Evolutionary conservation across 2,113 vertebrate species (phyloP).

Genomic region (human): GRCh38 chr2:120498001-120498500

Average conservation of each 20-base stretch:
- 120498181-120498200: neutral
- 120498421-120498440: neutral
- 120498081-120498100: neutral
- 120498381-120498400: neutral
- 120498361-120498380: too few relatives aligned
- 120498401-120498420: neutral
- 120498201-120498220: neutral
- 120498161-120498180: too few relatives aligned
- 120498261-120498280: neutral
- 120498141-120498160: neutral
- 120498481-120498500: neutral
- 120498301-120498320: neutral
- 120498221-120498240: neutral
- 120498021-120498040: neutral
- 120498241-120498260: neutral
- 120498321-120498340: neutral
- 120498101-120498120: neutral
- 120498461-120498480: neutral
- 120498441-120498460: neutral
- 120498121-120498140: neutral
- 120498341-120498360: fast-evolving
- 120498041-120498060: fast-evolving
- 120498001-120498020: neutral
- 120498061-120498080: neutral
- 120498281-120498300: neutral